Base-by-base conservation (phyloP, 2,888 invertebrate genomes). In the Lycaena phlaeas region DNA sequence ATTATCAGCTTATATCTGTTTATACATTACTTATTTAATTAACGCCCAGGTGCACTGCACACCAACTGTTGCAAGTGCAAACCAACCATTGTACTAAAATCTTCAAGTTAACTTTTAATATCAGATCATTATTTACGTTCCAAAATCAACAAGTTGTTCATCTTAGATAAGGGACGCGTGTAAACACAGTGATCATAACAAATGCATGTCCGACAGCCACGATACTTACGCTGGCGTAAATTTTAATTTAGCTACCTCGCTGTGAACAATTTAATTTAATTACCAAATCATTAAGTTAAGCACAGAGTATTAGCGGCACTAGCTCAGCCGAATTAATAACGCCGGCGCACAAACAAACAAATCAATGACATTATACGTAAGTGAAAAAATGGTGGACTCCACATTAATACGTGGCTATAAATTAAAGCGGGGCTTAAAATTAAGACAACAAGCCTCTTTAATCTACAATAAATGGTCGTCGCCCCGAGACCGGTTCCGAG, bases 361-460 rank as follows among this genome's bases (percentile, higher is more conserved):
- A 79, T 75, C 76, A 72, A 68, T 71, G 75, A 64, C 62, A 61
- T 69, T 18, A 68, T 71, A 51, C 48, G 72, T 68, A 62, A 53
- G 54, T 50, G 61, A 73, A 79, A 77, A 79, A 75, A 75, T 77
- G 73, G 72, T 73, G 66, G 68, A 69, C 63, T 63, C 61, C 64
- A 69, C 74, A 75, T 77, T 79, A 78, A 79, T 78, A 81, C 68
- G 69, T 70, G 64, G 61, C 64, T 69, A 81, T 84, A 84, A 84
- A 82, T 84, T 84, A 81, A 75, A 77, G 68, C 69, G 69, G 72
- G 75, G 73, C 75, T 85, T 78, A 82, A 84, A 85, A 85, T 85
- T 84, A 84, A 85, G 85, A 85, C 85, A 85, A 85, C 84, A 84
- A 82, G 76, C 71, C 81, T 82, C 76, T 84, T 85, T 85, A 85